Base-by-base conservation (phyloP, 2,113 vertebrate species). In the Sitta europaea region DNA sequence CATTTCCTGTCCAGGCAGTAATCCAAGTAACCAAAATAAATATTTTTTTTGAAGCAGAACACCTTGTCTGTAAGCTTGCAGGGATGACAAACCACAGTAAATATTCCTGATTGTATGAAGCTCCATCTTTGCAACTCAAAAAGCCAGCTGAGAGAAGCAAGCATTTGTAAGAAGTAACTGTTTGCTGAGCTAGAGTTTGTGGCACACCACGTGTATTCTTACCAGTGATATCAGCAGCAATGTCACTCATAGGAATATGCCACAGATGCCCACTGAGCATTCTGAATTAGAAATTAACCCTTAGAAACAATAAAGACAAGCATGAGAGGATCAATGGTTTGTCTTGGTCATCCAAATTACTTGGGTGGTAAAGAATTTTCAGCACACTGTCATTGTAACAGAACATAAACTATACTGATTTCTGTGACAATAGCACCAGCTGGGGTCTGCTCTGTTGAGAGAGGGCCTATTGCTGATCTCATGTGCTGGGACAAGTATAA, bases 1-100 rank as follows among this genome's bases (percentile, higher is more conserved):
- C 2, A 5, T 84, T 85, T 94, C 78, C 94, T 84, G 59, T 36
- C 77, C 91, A 94, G 94, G 81, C 78, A 89, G 51, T 68, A 93
- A 94, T 96, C 81, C 87, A 96, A 94, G 55, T 84, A 97, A 93
- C 74, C 63, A 96, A 93, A 94, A 95, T 93, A 96, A 93, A 79
- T 89, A 36, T 67, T 90, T 96, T 95, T 93, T 94, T 88, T 88
- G 61, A 97, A 94, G 50, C 33, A 94, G 79, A 82, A 82, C 61
- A 97, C 68, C 86, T 97, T 96, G 65, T 83, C 88, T 85, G 86
- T 92, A 91, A 92, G 40, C 70, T 91, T 85, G 42, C 38, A 80
- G 76, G 67, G 63, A 88, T 94, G 76, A 87, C 19, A 97, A 94
- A 62, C 61, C 27, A 45, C 77, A 91, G 51, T 91, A 94, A 96